Conservation (phyloP, 2,888 invertebrate species). For the Heliconius hortense region DNA sequence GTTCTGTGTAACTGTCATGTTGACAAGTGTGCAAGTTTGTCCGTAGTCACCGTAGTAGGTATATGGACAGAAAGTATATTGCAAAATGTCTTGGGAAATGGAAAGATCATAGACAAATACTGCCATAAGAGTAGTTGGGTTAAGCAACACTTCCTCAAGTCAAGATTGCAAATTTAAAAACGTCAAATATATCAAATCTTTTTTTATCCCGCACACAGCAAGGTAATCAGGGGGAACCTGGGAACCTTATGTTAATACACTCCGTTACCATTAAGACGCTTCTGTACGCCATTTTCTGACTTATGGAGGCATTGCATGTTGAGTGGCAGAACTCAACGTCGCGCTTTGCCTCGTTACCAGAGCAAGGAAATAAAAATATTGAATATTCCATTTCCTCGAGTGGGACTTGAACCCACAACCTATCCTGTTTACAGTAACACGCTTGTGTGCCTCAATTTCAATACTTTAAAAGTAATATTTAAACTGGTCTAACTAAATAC, state of each 20-base stretch:
- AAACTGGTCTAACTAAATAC: not conserved
- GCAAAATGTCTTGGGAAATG: not conserved
- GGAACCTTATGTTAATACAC: not conserved
- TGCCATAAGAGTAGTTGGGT: not conserved
- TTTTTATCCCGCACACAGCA: too few relatives aligned
- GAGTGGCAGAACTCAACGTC: too few relatives aligned
- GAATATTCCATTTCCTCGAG: too few relatives aligned
- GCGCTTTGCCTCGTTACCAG: too few relatives aligned
- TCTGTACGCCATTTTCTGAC: too few relatives aligned
- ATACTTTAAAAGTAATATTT: not conserved
- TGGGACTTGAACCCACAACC: too few relatives aligned
- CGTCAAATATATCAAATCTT: too few relatives aligned
- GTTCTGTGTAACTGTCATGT: constrained; percentile 18
- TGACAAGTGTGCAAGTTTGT: constrained; percentile 11
- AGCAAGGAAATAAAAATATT: too few relatives aligned
- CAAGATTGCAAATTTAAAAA: not conserved
- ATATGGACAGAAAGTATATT: not conserved
- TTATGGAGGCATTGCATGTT: too few relatives aligned
- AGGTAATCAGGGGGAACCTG: not conserved
- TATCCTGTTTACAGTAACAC: too few relatives aligned
- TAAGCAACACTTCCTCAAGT: not conserved
- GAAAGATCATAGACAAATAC: not conserved
- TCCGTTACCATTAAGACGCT: too few relatives aligned
- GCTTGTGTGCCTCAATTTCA: not conserved
- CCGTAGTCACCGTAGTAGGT: not conserved